Base-by-base conservation (phyloP, 2,888 invertebrate species). In the Napeogenes inachia region DNA sequence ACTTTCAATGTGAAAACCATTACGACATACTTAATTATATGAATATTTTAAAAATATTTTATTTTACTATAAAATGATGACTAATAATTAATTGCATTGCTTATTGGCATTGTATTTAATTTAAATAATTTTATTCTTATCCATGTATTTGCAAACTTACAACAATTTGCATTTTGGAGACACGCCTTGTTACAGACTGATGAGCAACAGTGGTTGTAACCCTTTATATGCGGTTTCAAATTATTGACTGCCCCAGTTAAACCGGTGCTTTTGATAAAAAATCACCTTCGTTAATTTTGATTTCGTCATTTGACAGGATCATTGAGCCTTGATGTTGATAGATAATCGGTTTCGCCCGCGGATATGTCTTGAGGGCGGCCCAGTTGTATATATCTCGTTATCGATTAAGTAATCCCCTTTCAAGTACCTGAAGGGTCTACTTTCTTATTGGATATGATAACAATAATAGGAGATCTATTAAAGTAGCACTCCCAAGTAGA, bases 211-310 rank as follows among this genome's bases (percentile, higher is more conserved):
- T 69, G 71, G 59, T 56, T 59, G 59, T 63, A 69, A 70, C 73
- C 75, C 77, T 85, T 79, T 87, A 87, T 84, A 83, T 78, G 69
- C 72, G 50, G 30, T 50, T 68, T 69, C 68, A 73, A 75, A 75
- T 80, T 76, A 75, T 75, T 73, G 74, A 75, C 71, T 75, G 81
- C 71, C 76, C 75, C 76, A 80, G 71, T 77, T 79, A 74, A 74
- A 73, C 74, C 68, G 73, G 60, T 67, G 75, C 63, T 63, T 60
- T 45, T 60, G 62, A 64, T 66, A 62, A 66, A 61, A 62, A 59
- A 64, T 64, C 61, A 58, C 56, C 45, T 66, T 63, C 57, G 54
- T 45, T 64, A 38, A 63, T 57, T 55, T 54, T 33, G 59, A 50
- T 66, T 66, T 53, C 66, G 21, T 60, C 64, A 62, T 42, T 13